Base-by-base conservation (phyloP, 2,113 vertebrate species). In the Pheucticus melanocephalus region DNA sequence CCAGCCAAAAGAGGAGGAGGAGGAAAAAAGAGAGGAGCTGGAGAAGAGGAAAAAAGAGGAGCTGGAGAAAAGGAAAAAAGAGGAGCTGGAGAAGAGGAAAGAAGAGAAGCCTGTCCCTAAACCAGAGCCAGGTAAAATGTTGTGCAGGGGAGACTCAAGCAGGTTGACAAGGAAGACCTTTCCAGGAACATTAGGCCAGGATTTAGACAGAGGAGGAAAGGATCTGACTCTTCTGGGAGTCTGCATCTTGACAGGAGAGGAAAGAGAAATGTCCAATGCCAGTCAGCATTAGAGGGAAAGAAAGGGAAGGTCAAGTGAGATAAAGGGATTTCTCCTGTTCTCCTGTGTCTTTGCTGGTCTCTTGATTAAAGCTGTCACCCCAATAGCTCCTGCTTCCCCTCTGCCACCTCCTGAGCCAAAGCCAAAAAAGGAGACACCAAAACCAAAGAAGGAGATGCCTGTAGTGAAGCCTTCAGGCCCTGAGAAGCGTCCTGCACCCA, bases 401-500 rank as follows among this genome's bases (percentile, higher is more conserved):
- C 28, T 73, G 33, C 78, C 86, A 20, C 65, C 82, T 72, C 65
- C 93, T 81, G 53, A 57, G 10, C 66, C 59, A 61, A 96, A 96
- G 68, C 93, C 97, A 65, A 63, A 76, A 37, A 9, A 15, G 2
- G 47, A 94, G 61, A 82, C 2, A 18, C 76, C 39, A 12, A 80
- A 86, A 88, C 42, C 0, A 1, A 92, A 37, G 80, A 53, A n/a
- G 22, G 17, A 90, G 40, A 69, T 12, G 0, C 42, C 51, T 15
- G 69, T 68, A 6, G 94, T 88, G 56, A 93, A 44, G 31, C 44
- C 87, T 44, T 85, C 68, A 2, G 77, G 83, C 27, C 44, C 81
- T 0, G 8, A 44, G 3, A 4, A 64, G 0, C 96, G 59, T n/a
- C 82, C 90, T 6, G 88, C 97, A 60, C 99, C 99, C 65, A 99